Base-by-base conservation (phyloP, 23 tunicate genomes). In the Ascidia mentula region DNA sequence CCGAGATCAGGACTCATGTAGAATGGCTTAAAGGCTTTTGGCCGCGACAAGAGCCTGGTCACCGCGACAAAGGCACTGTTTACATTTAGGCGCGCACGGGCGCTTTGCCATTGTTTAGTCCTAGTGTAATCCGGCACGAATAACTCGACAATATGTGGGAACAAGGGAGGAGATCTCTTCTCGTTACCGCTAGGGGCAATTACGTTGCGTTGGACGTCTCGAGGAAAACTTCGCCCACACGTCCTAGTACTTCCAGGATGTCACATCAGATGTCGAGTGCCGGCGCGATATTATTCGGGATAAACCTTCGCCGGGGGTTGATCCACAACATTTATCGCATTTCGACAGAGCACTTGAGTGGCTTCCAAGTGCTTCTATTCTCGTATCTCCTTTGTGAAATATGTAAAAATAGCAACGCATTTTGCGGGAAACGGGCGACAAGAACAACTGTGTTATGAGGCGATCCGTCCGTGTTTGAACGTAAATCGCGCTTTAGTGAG, bases 81-180 rank as follows among this genome's bases (percentile, higher is more conserved):
- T 53, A 53, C 65, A 53, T 53, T 53, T 53, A 53, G 7, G 28
- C 65, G 65, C 22, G 24, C 65, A 53, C 65, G 1, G 13, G 65
- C 65, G 22, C 65, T 53, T 26, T 1, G 12, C 13, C 65, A 5
- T 53, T 53, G 65, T 53, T 5, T 70, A 32, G 74, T 34, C 37
- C 36, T 30, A 30, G 8, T 70, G 74, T 70, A 70, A 70, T 70
- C 74, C 38, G 38, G 74, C 74, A 26, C 74, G 38, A 70, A 70
- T 70, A 70, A 34, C 38, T 32, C 38, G 38, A 70, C 37, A 32
- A 70, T 70, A 70, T 70, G 74, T 70, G 74, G 38, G 74, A 70
- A 70, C 74, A 70, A 30, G 37, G 38, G 37, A 7, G 2, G 38
- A 70, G 38, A 22, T 22, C 37, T 33, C 74, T 70, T 53, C 65